Percentiles rank a stretch among this genome's conserved stretches.
phyloP scores from a whole-genome alignment of 2,888 invertebrate genomes.

The Polyommatus iphigenia region DNA sequence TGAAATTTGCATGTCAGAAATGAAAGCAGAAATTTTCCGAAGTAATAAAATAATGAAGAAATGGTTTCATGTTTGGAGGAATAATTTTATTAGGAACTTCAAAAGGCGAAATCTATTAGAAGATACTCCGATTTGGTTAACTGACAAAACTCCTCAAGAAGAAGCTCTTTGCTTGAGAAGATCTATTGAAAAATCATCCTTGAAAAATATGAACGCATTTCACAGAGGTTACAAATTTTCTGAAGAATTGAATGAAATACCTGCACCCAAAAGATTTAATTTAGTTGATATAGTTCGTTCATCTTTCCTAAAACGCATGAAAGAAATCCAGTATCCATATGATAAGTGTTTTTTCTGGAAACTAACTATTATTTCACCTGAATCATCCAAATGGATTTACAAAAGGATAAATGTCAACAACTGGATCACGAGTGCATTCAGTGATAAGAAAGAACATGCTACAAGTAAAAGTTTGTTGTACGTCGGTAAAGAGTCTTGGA shows the following conservation, averaged over 20 bases:
- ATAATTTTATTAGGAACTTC: conserved; percentile 57
- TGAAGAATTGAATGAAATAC: conserved; percentile 58
- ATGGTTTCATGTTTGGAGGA: conserved; percentile 66
- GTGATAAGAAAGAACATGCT: conserved; percentile 62
- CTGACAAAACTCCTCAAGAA: conserved; percentile 59
- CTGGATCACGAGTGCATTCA: conserved; percentile 70
- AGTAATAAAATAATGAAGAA: conserved; percentile 61
- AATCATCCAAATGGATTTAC: conserved; percentile 64
- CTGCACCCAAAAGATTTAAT: conserved; percentile 60
- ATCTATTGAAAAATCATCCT: conserved; percentile 55
- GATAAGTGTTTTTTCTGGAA: conserved; percentile 81
- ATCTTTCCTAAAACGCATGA: conserved; percentile 69
- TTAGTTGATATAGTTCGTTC: conserved; percentile 72
- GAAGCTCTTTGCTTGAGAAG: conserved; percentile 59
- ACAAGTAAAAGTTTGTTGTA: conserved; percentile 60
- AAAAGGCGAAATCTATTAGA: conserved; percentile 63
- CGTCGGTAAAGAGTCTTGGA: conserved; percentile 70
- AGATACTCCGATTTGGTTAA: conserved; percentile 71
- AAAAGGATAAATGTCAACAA: conserved; percentile 70
- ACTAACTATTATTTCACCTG: conserved; percentile 80
- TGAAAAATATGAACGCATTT: conserved; percentile 66
- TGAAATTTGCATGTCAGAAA: conserved; percentile 61
- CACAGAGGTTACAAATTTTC: conserved; percentile 67
- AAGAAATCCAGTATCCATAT: conserved; percentile 68
- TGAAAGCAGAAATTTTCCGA: conserved; percentile 63